These are phyloP conservation scores for Hiodon tergisus DNA, from an alignment of 2,113 vertebrate genomes.

Conservation along the genomic window DNA sequence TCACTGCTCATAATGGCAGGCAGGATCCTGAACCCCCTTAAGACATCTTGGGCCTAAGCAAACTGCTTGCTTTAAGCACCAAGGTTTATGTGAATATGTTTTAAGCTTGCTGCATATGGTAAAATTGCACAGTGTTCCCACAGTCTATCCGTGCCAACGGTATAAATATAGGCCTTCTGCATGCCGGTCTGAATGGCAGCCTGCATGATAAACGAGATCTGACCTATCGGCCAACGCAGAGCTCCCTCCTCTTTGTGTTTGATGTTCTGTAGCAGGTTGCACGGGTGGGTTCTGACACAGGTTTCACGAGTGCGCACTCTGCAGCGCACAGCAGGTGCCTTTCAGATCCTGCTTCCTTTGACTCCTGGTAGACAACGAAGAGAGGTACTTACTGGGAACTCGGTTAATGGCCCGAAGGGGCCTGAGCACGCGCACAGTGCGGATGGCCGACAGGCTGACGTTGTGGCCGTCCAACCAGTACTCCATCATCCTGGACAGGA, in stretches of 20 bases:
- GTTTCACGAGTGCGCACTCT: background rate
- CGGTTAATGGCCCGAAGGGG: constrained; percentile 96
- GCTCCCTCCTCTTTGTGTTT: background rate
- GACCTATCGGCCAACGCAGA: background rate
- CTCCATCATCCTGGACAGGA: constrained; percentile 83
- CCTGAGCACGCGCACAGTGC: constrained; percentile 90
- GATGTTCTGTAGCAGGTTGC: background rate
- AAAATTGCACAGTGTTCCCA: constrained; percentile 10
- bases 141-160: background rate
- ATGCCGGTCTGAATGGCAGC: background rate
- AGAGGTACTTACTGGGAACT: constrained; percentile 83
- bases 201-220: background rate
- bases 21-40: no score
- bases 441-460: constrained; percentile 91
- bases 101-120: constrained; percentile 14
- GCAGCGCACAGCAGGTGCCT: background rate
- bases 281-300: no score
- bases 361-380: background rate
- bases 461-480: constrained; percentile 96
- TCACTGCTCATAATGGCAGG: no score
- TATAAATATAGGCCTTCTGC: constrained; percentile 19
- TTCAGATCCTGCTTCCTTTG: background rate
- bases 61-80: background rate
- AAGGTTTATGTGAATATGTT: constrained; percentile 2
- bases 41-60: no score